Evolutionary conservation across 2,797 vertebrate species (phyloP), one percentile per base, ranked within the genome.

Genomic region (Poecile montanus): DNA sequence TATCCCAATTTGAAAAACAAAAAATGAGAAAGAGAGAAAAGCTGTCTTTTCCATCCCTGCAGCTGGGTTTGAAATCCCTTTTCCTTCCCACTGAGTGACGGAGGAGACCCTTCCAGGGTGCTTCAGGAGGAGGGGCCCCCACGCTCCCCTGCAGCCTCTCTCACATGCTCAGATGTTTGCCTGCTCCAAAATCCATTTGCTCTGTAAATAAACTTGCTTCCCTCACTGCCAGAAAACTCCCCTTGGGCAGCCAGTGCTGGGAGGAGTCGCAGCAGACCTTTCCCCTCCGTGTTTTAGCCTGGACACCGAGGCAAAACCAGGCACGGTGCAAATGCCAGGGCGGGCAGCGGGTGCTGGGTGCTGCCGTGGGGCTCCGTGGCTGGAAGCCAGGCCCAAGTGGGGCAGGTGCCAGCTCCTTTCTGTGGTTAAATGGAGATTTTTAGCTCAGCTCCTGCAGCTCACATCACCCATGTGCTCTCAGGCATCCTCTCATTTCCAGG

Each of bases 151-250:
- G 30, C 66, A 71, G 90, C 68, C 85, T 92, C 67, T 70, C 95
- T 93, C 91, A 86, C 42, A 6, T 92, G 92, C 89, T 96, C 83
- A 58, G 47, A 88, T 94, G 89, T 95, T 96, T 95, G 92, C 89
- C 68, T 96, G 81, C 93, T 95, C 84, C 76, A 75, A 95, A 94
- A 97, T 81, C 91, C 88, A 27, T 88, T 96, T 93, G 78, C 88
- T 95, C 70, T 94, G 95, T 91, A 95, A 96, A 96, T 95, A 96
- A 95, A 89, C 85, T 95, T 65, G 73, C 56, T 94, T 94, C 88
- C 60, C 78, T 80, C 75, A 4, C 47, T 27, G 5, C 90, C 91
- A 95, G 89, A 88, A 95, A 96, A 53, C 95, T 93, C 89, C 89
- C 72, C 65, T 40, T 1, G 22, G 83, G 71, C 84, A 83, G 93